phyloP scores from a whole-genome alignment of 2,113 vertebrate genomes.

The Scolopax mira region DNA sequence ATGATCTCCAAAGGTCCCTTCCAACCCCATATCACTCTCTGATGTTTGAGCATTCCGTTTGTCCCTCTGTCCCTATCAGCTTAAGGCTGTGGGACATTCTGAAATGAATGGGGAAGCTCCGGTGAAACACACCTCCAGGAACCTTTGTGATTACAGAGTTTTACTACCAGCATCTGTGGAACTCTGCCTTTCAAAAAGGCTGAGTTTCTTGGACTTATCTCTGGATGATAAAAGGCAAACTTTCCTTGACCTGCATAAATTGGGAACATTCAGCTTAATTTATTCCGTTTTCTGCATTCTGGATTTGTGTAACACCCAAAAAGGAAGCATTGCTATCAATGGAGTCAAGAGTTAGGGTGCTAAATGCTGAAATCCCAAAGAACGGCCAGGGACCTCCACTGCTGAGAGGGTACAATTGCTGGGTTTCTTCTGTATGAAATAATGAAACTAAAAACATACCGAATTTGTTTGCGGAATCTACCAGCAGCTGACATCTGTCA shows the following conservation, averaged over 20 bases:
- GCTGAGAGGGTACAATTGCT: neutral
- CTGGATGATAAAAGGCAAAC: slow-evolving; percentile 33
- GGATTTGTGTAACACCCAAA: neutral
- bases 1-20: too few relatives aligned
- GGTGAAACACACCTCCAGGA: neutral
- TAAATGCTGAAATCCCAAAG: neutral
- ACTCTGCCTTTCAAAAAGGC: neutral
- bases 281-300: slow-evolving; percentile 38
- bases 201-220: slow-evolving; percentile 13
- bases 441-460: neutral
- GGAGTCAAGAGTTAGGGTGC: neutral
- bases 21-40: too few relatives aligned
- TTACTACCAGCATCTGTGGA: neutral
- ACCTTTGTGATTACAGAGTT: neutral
- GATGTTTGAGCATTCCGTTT: neutral
- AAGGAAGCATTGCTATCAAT: neutral
- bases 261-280: slow-evolving; percentile 24
- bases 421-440: neutral
- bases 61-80: neutral
- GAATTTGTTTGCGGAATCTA: neutral
- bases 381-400: neutral
- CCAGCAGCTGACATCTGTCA: slow-evolving; percentile 28
- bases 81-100: neutral
- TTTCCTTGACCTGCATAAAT: slow-evolving; percentile 54
- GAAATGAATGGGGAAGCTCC: neutral